These are phyloP conservation scores for Cheirogaleus major DNA, from an alignment of 2,797 vertebrate species.

Conservation along the genomic window DNA sequence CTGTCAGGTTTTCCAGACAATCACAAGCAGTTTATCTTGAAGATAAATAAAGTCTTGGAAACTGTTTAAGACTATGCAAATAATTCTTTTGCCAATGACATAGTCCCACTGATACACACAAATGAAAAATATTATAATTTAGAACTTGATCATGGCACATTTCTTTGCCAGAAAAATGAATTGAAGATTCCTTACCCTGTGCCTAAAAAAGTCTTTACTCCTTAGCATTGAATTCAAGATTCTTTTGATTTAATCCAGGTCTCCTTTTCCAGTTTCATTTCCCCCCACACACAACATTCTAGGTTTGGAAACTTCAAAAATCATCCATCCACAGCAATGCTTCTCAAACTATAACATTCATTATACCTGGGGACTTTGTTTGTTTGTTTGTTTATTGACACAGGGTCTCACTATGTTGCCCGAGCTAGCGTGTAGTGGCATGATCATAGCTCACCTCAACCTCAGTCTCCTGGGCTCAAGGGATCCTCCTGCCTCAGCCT, in stretches of 20 bases:
- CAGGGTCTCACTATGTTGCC: neutral
- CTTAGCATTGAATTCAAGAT: neutral
- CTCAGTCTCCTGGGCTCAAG: neutral
- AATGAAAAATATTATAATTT: neutral
- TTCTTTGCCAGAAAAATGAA: neutral
- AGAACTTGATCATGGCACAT: neutral
- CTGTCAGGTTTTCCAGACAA: neutral
- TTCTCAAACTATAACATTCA: neutral
- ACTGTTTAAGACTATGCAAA: neutral
- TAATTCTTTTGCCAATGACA: neutral
- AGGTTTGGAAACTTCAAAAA: neutral
- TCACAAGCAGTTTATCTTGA: neutral
- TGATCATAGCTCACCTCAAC: neutral
- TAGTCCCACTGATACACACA: neutral
- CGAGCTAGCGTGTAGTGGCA: neutral
- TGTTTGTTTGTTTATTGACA: neutral
- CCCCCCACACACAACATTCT: neutral
- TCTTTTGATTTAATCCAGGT: neutral
- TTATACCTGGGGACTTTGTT: neutral
- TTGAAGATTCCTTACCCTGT: neutral
- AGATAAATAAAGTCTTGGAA: constrained; percentile 26
- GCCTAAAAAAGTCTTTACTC: neutral
- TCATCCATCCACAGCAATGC: too few species aligned
- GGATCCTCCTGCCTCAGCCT: neutral
- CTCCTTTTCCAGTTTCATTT: neutral